Evolutionary conservation across 2,888 invertebrate species (phyloP).

Genomic region (Priapulus caudatus): DNA sequence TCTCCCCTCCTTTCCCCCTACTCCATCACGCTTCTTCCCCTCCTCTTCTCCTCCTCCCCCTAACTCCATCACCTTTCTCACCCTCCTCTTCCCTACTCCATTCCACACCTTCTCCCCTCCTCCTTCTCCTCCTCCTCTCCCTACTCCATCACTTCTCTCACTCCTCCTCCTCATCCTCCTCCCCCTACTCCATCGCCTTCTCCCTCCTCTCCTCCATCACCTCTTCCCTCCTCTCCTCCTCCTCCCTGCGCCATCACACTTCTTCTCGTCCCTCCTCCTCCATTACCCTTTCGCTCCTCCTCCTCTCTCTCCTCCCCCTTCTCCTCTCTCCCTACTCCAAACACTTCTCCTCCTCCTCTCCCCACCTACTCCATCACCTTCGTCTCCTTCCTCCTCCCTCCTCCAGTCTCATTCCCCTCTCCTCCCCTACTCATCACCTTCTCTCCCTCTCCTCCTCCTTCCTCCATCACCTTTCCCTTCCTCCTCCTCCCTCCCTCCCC

Average conservation of each 20-base stretch:
- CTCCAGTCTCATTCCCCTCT: neutral
- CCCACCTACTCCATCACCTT: neutral
- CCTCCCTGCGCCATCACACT: neutral
- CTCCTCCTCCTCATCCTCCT: neutral
- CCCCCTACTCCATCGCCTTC: neutral
- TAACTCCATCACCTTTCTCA: too few relatives aligned
- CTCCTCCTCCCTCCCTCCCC: conserved; percentile 3
- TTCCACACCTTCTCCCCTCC: too few relatives aligned
- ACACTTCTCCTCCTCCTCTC: neutral
- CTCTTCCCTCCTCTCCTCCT: neutral
- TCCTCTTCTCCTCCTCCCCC: too few relatives aligned
- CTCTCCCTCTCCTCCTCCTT: conserved; percentile 3
- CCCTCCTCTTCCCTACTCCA: too few relatives aligned
- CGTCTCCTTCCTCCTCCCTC: too few relatives aligned
- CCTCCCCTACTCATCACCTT: neutral
- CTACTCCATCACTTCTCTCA: neutral
- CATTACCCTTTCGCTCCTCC: neutral
- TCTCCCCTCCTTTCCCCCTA: too few relatives aligned
- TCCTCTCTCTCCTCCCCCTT: too few relatives aligned
- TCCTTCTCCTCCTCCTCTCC: neutral
- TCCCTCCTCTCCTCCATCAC: neutral
- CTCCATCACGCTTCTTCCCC: too few relatives aligned
- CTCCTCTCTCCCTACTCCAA: neutral
- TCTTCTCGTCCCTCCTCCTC: neutral
- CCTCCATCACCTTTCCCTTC: neutral